Conservation (phyloP, 2,113 vertebrate genomes). For the Protobothrops mucrosquamatus region DNA sequence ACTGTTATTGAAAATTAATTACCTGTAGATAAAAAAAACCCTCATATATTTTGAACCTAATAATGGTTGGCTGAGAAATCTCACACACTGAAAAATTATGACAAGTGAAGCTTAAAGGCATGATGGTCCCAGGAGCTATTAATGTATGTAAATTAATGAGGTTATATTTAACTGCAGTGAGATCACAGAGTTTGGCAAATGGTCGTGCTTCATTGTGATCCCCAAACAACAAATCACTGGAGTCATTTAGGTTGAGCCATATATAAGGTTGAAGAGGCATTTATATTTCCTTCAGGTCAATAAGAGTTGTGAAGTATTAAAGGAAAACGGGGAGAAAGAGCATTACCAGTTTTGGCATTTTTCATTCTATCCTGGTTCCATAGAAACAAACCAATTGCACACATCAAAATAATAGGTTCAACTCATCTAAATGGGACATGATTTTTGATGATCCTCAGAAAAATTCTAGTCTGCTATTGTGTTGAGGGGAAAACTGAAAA, state of each 20-base stretch:
- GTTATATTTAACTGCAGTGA: constrained; percentile 41
- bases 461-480: background rate
- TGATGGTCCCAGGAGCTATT: constrained; percentile 22
- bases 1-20: background rate
- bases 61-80: constrained; percentile 33
- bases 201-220: constrained; percentile 34
- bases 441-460: background rate
- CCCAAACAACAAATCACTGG: constrained; percentile 51
- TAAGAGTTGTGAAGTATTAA: constrained; percentile 47
- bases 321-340: constrained; percentile 10
- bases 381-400: background rate
- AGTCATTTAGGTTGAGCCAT: constrained; percentile 46
- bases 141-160: constrained; percentile 35
- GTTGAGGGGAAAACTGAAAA: background rate
- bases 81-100: constrained; percentile 15
- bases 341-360: background rate
- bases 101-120: constrained; percentile 35
- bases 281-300: constrained; percentile 46
- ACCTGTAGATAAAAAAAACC: constrained; percentile 7
- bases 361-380: background rate
- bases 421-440: background rate
- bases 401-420: background rate
- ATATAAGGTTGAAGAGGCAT: constrained; percentile 50
- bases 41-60: background rate
- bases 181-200: constrained; percentile 42